A percentile compares a stretch with the other conserved stretches of the same genome.
phyloP scores from a whole-genome alignment of 2,113 vertebrate genomes.

The Halcyon senegalensis region DNA sequence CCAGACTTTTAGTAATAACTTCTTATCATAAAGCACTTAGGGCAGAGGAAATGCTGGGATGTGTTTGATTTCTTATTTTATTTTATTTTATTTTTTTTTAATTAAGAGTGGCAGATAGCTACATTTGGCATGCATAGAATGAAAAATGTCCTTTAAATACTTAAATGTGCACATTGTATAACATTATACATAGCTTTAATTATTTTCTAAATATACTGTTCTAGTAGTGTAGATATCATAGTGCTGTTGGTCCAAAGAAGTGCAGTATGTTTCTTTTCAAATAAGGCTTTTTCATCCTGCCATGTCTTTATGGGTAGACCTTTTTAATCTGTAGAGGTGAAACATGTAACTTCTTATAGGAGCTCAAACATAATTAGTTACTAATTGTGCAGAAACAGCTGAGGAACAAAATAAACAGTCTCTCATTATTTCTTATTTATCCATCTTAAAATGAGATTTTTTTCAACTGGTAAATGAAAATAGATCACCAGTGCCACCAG shows the following conservation, averaged over 20 bases:
- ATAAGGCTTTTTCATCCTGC: not conserved
- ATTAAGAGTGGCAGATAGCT: not conserved
- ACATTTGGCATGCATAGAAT: not conserved
- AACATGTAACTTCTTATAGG: not conserved
- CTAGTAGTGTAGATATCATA: not conserved
- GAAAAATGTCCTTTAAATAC: not conserved
- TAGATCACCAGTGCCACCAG: not conserved
- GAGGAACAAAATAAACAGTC: not conserved
- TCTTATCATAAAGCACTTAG: not conserved
- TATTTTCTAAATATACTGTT: not conserved
- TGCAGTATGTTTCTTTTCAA: not conserved
- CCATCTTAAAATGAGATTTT: not conserved
- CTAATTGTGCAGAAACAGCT: not conserved
- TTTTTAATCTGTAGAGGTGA: not conserved
- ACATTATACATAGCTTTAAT: not conserved
- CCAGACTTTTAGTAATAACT: not conserved
- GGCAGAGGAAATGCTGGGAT: not conserved
- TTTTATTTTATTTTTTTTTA: not conserved
- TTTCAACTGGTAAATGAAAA: constrained; percentile 16
- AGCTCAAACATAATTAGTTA: constrained; percentile 23
- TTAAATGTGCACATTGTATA: not conserved
- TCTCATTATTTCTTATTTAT: not conserved
- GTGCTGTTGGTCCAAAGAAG: not conserved
- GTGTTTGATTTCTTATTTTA: not conserved
- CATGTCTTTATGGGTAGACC: not conserved